These are phyloP conservation scores for Eupithecia tripunctaria DNA, from an alignment of 2,888 invertebrate species.

Conservation along the genomic window DNA sequence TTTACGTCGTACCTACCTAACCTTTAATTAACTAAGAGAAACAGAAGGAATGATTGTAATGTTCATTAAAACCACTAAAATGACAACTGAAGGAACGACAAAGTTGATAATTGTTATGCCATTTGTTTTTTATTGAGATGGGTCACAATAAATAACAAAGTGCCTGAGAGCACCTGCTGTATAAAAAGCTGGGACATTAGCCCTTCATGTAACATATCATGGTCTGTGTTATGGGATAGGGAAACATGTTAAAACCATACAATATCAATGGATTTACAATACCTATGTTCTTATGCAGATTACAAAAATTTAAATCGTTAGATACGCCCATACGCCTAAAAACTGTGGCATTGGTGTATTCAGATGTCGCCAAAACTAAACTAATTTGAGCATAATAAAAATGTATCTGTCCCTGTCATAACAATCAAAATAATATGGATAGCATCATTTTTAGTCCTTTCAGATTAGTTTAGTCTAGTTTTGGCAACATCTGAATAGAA, in stretches of 20 bases:
- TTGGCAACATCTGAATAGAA: too few relatives aligned
- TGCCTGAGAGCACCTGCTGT: conserved; percentile 69
- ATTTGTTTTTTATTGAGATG: conserved; percentile 69
- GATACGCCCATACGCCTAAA: too few relatives aligned
- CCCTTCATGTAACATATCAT: conserved; percentile 38
- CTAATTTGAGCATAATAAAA: too few relatives aligned
- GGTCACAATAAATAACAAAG: conserved; percentile 61
- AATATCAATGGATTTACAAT: not conserved
- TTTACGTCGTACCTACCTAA: conserved; percentile 27
- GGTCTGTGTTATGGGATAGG: conserved; percentile 7
- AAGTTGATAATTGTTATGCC: conserved; percentile 71
- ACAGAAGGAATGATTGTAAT: conserved; percentile 58
- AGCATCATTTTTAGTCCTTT: too few relatives aligned
- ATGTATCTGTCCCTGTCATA: too few relatives aligned
- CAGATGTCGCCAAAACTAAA: too few relatives aligned
- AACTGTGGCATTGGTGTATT: too few relatives aligned
- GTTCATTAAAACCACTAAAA: conserved; percentile 55
- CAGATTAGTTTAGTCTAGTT: too few relatives aligned
- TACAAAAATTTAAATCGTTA: too few relatives aligned
- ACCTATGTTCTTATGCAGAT: too few relatives aligned
- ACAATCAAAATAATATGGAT: too few relatives aligned
- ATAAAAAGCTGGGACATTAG: conserved; percentile 56
- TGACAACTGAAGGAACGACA: conserved; percentile 61
- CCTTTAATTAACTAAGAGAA: conserved; percentile 53
- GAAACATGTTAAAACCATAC: not conserved